Conservation (phyloP, 2,113 vertebrate genomes). For the Cynoglossus semilaevis region DNA sequence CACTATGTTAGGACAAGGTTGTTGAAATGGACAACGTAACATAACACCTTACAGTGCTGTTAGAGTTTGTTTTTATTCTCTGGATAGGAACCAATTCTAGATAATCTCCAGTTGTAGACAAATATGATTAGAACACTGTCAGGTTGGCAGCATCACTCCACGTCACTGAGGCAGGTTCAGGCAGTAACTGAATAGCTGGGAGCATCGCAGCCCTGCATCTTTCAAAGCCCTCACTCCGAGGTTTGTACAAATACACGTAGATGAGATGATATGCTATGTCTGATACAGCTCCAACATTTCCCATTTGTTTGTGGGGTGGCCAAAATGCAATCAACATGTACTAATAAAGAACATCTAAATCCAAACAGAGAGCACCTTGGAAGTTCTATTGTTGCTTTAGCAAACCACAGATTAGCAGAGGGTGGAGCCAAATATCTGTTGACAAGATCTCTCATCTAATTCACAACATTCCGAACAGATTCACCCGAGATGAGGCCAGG, state of each 20-base stretch:
- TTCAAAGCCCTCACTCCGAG: slow-evolving; percentile 1
- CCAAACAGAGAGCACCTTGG: slow-evolving; percentile 4
- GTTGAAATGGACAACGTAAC: not conserved
- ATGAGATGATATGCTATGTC: slow-evolving; percentile 15
- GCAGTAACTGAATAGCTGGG: not conserved
- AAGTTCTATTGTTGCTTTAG: slow-evolving; percentile 29
- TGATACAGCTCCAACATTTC: slow-evolving; percentile 17
- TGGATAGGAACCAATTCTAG: no score
- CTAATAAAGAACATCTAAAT: slow-evolving; percentile 7
- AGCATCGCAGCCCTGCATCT: not conserved
- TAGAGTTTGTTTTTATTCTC: no score
- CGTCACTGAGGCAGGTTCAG: not conserved
- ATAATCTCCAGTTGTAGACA: no score
- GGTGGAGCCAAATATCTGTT: slow-evolving; percentile 1
- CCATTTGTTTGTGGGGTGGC: slow-evolving; percentile 20
- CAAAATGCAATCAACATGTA: slow-evolving; percentile 64
- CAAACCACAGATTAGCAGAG: slow-evolving; percentile 31
- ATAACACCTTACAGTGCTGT: not conserved
- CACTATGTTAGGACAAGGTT: not conserved
- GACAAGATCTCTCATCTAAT: slow-evolving; percentile 1
- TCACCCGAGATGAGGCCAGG: no score
- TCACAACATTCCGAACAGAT: no score
- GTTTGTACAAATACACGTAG: not conserved
- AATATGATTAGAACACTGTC: no score
- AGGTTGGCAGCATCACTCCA: not conserved